These are phyloP conservation scores for Alcis repandata DNA, from an alignment of 2,888 invertebrate genomes.

Conservation along the genomic window DNA sequence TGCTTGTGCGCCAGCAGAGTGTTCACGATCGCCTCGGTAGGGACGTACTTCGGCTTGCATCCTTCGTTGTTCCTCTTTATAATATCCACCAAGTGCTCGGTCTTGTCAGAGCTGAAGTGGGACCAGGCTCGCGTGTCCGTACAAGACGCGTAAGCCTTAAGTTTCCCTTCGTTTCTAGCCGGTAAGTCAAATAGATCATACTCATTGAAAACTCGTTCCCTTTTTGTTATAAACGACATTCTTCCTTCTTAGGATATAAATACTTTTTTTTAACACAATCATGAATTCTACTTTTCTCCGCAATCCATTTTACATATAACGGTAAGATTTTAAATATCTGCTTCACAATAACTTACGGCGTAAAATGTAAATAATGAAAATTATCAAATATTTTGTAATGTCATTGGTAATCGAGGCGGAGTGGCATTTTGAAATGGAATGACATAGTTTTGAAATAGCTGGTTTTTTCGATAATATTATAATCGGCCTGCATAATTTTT, in stretches of 20 bases:
- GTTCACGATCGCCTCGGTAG: constrained; percentile 77
- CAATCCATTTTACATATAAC: constrained; percentile 75
- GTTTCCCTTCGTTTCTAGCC: constrained; percentile 82
- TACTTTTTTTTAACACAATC: constrained; percentile 65
- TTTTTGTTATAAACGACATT: constrained; percentile 84
- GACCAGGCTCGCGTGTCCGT: constrained; percentile 87
- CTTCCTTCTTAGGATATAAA: constrained; percentile 59
- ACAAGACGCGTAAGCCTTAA: constrained; percentile 85
- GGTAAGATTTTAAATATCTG: constrained; percentile 67
- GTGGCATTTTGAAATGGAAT: constrained; percentile 70
- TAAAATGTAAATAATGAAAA: constrained; percentile 73
- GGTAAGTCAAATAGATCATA: constrained; percentile 79
- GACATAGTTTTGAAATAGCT: constrained; percentile 61
- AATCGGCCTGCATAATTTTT: constrained; percentile 29
- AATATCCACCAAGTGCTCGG: constrained; percentile 86
- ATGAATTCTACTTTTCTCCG: constrained; percentile 67
- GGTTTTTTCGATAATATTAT: constrained; percentile 40
- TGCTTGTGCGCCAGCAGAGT: constrained; percentile 81
- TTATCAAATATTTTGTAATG: constrained; percentile 75
- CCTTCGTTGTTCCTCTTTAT: constrained; percentile 79
- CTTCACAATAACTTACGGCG: constrained; percentile 60
- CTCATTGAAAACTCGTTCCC: constrained; percentile 80
- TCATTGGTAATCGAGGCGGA: constrained; percentile 77
- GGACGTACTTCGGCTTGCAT: constrained; percentile 73
- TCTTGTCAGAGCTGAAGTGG: constrained; percentile 83